Percentiles rank a stretch among this genome's conserved stretches.
These are phyloP conservation scores for Tubulanus polymorphus DNA, from an alignment of 2,888 invertebrate species.

Conservation along the genomic window DNA sequence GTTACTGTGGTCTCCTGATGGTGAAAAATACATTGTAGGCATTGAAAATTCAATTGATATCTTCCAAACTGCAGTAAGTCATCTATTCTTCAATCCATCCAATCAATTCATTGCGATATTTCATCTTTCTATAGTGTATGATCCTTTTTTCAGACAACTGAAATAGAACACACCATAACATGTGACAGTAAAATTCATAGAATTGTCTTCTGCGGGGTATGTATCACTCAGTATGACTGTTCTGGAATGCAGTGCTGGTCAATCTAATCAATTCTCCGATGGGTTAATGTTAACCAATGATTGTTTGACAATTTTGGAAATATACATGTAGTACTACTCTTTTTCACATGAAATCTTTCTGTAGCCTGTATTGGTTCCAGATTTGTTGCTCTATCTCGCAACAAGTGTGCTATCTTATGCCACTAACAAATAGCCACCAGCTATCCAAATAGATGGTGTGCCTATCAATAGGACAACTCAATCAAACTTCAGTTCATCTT, in stretches of 20 bases:
- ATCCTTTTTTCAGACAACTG: conserved; percentile 61
- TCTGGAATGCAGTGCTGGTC: no score
- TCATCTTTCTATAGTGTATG: not conserved
- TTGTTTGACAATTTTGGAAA: no score
- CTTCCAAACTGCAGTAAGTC: conserved; percentile 64
- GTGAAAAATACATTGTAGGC: conserved; percentile 71
- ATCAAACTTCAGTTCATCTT: no score
- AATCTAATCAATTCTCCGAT: no score
- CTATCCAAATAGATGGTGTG: no score
- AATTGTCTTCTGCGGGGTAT: conserved; percentile 65
- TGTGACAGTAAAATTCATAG: conserved; percentile 69
- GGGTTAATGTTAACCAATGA: no score
- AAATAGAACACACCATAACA: conserved; percentile 65
- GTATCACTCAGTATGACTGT: conserved; percentile 60
- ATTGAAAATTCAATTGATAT: conserved; percentile 72
- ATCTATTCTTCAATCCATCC: not conserved
- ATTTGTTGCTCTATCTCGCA: conserved; percentile 47
- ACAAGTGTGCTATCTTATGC: not conserved
- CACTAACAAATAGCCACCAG: not conserved
- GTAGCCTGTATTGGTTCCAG: no score
- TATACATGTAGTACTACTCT: no score
- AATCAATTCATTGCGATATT: not conserved
- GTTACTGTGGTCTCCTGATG: conserved; percentile 70
- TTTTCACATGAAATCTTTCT: no score
- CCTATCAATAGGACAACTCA: no score